Evolutionary conservation across 1,140 invertebrate species (phyloP), one percentile per base, ranked within the genome.

Genomic region (Streblospio benedicti): DNA sequence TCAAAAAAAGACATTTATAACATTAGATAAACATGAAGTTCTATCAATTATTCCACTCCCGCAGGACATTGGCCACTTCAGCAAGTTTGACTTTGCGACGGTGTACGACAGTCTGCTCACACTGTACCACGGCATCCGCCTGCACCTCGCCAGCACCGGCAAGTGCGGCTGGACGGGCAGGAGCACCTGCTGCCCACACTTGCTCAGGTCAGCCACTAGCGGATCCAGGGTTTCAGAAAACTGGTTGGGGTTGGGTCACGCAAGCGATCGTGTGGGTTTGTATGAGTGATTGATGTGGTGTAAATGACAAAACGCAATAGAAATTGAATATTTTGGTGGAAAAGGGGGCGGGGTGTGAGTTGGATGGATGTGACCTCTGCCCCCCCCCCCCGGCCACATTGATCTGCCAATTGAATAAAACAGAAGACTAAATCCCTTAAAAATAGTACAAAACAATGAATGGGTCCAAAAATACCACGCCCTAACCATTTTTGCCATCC

Each of bases 21-120:
- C n/a, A n/a, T n/a, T n/a, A n/a, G n/a, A n/a, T n/a, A n/a, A n/a
- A n/a, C n/a, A n/a, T n/a, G n/a, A n/a, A n/a, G n/a, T n/a, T n/a
- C n/a, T n/a, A n/a, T n/a, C n/a, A n/a, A n/a, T n/a, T n/a, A n/a
- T n/a, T n/a, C n/a, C n/a, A n/a, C n/a, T n/a, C n/a, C n/a, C n/a
- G n/a, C n/a, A n/a, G n/a, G 45, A 5, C 20, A 6, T 38, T 4
- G 53, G 12, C 9, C 28, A 38, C 16, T 56, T 56, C 53, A 43
- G 31, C 20, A 14, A n/a, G 12, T n/a, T 14, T 43, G 53, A 56
- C 18, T 56, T 38, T 23, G 53, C 53, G 3, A 56, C 53, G 3
- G 27, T 56, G 14, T 56, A 56, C 35, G 53, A 56, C 53, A 56
- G 53, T 23, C 35, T 56, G 27, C 12, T 56, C 12, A 27, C 53